Percentiles rank a stretch among this genome's conserved stretches.
Conservation (phyloP, 2,888 invertebrate genomes). For the Cantharis rufa region DNA sequence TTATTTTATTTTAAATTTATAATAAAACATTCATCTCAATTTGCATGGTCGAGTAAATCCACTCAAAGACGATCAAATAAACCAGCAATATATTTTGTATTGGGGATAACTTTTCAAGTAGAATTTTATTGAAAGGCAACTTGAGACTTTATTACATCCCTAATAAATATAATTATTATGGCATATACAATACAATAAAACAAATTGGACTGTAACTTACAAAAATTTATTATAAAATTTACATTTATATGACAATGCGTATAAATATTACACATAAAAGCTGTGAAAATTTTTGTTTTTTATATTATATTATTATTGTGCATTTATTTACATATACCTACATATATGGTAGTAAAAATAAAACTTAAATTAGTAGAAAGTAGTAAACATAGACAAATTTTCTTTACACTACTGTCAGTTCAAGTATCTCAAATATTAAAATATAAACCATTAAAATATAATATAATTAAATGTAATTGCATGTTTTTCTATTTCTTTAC, state of each 20-base stretch:
- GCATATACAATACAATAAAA: background rate
- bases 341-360: background rate
- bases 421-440: background rate
- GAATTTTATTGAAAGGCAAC: too few relatives aligned
- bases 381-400: background rate
- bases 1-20: too few relatives aligned
- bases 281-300: slow-evolving; percentile 1
- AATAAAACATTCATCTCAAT: too few relatives aligned
- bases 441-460: background rate
- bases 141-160: too few relatives aligned
- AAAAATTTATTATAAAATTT: slow-evolving; percentile 24
- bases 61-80: too few relatives aligned
- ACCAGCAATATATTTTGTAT: too few relatives aligned
- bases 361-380: background rate
- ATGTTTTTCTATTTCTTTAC: slow-evolving; percentile 31
- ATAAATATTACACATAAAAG: slow-evolving; percentile 14
- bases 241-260: slow-evolving; percentile 19
- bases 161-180: too few relatives aligned
- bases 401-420: background rate
- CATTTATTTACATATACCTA: background rate
- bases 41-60: too few relatives aligned
- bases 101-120: too few relatives aligned
- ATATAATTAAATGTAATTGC: slow-evolving; percentile 23
- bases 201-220: slow-evolving; percentile 3
- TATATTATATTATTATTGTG: background rate